phyloP scores from a whole-genome alignment of 2,113 vertebrate genomes.

The Rutilus rutilus region DNA sequence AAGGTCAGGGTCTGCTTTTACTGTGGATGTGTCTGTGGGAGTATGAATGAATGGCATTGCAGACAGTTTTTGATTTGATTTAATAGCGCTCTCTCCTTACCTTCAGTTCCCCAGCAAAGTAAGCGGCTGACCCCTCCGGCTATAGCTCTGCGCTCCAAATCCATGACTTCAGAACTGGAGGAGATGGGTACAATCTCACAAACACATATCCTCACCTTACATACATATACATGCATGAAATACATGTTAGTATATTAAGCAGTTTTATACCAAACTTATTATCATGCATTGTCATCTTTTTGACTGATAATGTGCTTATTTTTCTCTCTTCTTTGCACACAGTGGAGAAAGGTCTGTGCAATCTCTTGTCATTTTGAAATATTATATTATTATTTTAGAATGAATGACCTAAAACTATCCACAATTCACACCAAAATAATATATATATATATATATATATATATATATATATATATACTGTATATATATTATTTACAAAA shows the following conservation, averaged over 20 bases:
- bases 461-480: too few species aligned
- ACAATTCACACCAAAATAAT: neutral
- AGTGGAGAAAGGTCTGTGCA: constrained; percentile 82
- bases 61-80: constrained; percentile 2
- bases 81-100: constrained; percentile 52
- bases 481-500: too few species aligned
- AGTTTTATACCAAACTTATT: neutral
- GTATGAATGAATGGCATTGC: constrained; percentile 6
- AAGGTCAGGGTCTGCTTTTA: constrained; percentile 72
- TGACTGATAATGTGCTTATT: constrained; percentile 19
- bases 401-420: neutral
- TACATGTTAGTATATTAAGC: neutral
- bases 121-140: constrained; percentile 89
- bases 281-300: neutral
- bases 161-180: constrained; percentile 94
- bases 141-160: constrained; percentile 91
- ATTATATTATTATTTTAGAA: neutral
- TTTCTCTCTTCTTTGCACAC: constrained; percentile 44
- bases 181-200: constrained; percentile 83
- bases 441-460: too few species aligned
- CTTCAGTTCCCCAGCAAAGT: constrained; percentile 84
- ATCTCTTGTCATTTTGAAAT: neutral
- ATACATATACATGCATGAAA: neutral
- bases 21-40: constrained; percentile 40
- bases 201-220: neutral